Evolutionary conservation across 2,113 vertebrate genomes (phyloP), one percentile per base, ranked within the genome.

Genomic region (Triplophysa dalaica): DNA sequence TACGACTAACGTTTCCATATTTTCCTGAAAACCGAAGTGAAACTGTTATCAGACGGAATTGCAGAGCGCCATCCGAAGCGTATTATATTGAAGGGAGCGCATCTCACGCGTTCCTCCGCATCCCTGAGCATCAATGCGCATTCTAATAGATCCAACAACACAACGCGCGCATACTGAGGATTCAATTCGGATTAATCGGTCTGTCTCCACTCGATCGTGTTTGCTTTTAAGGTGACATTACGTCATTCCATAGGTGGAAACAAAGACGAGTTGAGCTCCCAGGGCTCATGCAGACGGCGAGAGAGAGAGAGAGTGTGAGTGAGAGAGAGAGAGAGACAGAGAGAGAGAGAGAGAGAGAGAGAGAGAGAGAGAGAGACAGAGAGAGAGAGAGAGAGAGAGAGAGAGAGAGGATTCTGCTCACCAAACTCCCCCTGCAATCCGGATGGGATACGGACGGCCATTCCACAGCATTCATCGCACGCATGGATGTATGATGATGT

Each of bases 181-280:
- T 29, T 22, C 9, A 65, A 4, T 65, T 24, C 26, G 17, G 24
- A 8, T 58, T 38, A 43, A 26, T 65, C 45, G 65, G 16, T 26
- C 26, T 33, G 74, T 76, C 19, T 21, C 43, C 70, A 38, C 17
- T 33, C 63, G 52, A 41, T n/a, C 63, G 78, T 48, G 16, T 72
- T 72, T 62, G 78, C 48, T 29, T 29, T 79, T 70, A 77, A 84
- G 72, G 82, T 85, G 79, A 76, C 74, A 83, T 86, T 73, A 85
- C 87, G 87, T 88, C 83, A 87, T 86, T 79, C n/a, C n/a, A 60
- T 73, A 83, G 76, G 67, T 83, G 81, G 83, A 86, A 86, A 88
- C 86, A 86, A 86, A 84, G 86, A 80, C 67, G 83, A 50, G 24
- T 33, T 22, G 73, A 45, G 58, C 73, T 61, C 38, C 61, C 56